phyloP scores from a whole-genome alignment of 1,140 invertebrate species.

The Teleogryllus occipitalis region DNA sequence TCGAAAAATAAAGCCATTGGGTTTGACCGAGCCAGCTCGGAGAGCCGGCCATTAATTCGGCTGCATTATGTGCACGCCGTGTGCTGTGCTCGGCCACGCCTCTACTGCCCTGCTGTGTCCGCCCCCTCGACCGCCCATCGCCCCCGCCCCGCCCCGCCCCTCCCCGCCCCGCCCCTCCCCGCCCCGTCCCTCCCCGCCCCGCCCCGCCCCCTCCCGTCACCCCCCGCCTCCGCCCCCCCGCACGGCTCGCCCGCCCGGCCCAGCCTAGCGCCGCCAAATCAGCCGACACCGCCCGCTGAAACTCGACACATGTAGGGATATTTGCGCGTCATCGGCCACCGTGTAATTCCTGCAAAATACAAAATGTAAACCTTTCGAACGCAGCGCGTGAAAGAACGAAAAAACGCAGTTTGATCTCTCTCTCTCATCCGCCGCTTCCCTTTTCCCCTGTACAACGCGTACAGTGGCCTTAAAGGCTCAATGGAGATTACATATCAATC shows the following conservation, averaged over 20 bases:
- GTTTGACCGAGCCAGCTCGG: background rate
- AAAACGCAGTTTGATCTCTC: background rate
- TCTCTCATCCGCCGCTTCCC: background rate
- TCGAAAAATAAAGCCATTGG: slow-evolving; percentile 4
- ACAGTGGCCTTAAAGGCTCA: background rate
- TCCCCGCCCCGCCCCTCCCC: no score
- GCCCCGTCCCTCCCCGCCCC: no score
- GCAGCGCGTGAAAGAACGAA: background rate
- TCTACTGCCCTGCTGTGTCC: background rate
- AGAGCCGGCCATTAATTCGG: background rate
- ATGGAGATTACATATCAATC: background rate
- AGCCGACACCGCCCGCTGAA: background rate
- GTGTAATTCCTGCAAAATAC: background rate
- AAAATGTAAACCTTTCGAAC: slow-evolving; percentile 1
- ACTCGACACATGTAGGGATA: background rate
- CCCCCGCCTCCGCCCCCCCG: no score
- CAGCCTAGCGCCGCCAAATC: background rate
- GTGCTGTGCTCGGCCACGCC: background rate
- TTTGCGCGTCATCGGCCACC: background rate
- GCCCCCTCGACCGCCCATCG: background rate
- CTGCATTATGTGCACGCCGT: background rate
- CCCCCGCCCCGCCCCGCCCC: no score
- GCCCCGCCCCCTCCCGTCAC: no score
- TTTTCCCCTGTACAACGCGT: background rate
- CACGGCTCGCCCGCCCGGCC: no score